A percentile compares a stretch with the other conserved stretches of the same genome.
phyloP scores from a whole-genome alignment of 2,888 invertebrate genomes.

The Lycaena phlaeas region DNA sequence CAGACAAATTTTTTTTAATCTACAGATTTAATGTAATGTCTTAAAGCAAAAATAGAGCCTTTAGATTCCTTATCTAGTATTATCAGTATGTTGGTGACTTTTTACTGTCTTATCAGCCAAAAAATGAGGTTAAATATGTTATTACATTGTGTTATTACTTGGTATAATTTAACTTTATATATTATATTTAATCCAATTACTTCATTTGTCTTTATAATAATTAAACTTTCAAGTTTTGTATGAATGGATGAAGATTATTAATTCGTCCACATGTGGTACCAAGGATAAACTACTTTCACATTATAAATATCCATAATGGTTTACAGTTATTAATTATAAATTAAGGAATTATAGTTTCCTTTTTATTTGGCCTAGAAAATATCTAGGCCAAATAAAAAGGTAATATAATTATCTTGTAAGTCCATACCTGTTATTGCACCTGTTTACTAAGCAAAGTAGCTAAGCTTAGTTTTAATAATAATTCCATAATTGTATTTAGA shows the following conservation, averaged over 20 bases:
- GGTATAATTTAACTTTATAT: slow-evolving; percentile 9
- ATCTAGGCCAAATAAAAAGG: too few relatives aligned
- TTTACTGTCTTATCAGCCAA: slow-evolving; percentile 1
- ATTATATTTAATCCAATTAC: background rate
- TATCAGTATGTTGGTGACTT: slow-evolving; percentile 9
- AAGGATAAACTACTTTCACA: slow-evolving; percentile 6
- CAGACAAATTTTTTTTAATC: background rate
- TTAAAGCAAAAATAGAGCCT: background rate
- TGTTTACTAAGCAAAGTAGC: too few relatives aligned
- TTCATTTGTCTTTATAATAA: slow-evolving; percentile 5
- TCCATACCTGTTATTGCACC: too few relatives aligned
- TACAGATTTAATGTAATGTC: background rate
- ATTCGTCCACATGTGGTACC: background rate
- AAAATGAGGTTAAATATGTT: slow-evolving; percentile 4
- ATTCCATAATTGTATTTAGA: too few relatives aligned
- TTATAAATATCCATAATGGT: background rate
- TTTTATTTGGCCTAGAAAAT: too few relatives aligned
- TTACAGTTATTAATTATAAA: too few relatives aligned
- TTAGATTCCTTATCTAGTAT: slow-evolving; percentile 4
- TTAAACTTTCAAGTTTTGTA: background rate
- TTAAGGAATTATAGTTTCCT: too few relatives aligned
- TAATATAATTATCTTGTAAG: too few relatives aligned
- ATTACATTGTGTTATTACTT: background rate
- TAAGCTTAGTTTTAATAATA: too few relatives aligned
- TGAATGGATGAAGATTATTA: background rate